Evolutionary conservation across 2,888 invertebrate species (phyloP), one percentile per base, ranked within the genome.

Genomic region (Netelia fuscicornis): DNA sequence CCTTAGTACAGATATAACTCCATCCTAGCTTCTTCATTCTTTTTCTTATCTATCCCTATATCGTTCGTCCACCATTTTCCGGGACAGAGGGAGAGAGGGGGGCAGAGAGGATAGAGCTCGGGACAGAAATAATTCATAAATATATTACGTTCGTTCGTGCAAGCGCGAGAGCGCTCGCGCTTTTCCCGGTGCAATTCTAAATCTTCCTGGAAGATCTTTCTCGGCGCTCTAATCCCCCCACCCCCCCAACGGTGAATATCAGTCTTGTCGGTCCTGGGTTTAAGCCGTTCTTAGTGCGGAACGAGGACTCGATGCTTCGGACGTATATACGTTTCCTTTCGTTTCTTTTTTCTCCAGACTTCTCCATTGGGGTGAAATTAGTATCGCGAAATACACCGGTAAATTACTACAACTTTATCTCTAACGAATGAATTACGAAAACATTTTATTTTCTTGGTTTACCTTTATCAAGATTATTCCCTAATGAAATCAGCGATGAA

Each of bases 121-220:
- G 17, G 54, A 70, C 48, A 68, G 83, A 75, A 83, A 83, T 79
- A 68, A 83, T 83, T 79, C 75, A 83, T 79, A 83, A 83, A 79
- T 83, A 83, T 79, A 74, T 80, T 74, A 80, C 44, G 58, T 74
- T 52, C 42, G 74, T 68, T 48, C 72, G 78, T 72, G 17, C 67
- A 65, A 52, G 44, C 42, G 48, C 48, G 58, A 58, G 30, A 44
- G 48, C 6, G 44, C 65, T 80, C 42, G 23, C 10, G 48, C 37
- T 71, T 72, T 72, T 37, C 65, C 65, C 54, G 30, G 75, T 44
- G 67, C 72, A 68, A 52, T 74, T 68, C 67, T 30, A 70, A 83
- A 78, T 68, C 68, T 44, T 25, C 60, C 60, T 65, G 68, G 17
- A 62, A 74, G 25, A 74, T 72, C 58, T 74, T 58, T 42, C 78